Percentiles rank a stretch among this genome's conserved stretches.
phyloP scores from a whole-genome alignment of 2,797 vertebrate species.

The Lutjanus campechanus region DNA sequence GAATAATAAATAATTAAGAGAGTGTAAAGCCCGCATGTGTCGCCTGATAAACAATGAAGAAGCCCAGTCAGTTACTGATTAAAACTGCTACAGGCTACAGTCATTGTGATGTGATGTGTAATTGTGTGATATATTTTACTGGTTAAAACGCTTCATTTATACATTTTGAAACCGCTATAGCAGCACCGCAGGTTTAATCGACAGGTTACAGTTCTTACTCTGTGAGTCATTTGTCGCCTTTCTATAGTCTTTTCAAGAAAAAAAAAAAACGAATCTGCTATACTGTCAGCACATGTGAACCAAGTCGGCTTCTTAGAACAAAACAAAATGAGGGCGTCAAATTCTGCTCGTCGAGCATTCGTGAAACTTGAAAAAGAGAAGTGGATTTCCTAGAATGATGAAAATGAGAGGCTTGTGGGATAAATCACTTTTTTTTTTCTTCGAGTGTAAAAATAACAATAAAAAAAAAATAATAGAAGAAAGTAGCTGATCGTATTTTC shows the following conservation, averaged over 20 bases:
- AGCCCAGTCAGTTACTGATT: conserved; percentile 14
- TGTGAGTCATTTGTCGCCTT: conserved; percentile 65
- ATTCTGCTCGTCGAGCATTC: conserved; percentile 44
- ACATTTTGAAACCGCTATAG: conserved; percentile 42
- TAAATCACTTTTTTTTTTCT: conserved; percentile 33
- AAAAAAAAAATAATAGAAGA: background rate
- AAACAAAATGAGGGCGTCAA: conserved; percentile 69
- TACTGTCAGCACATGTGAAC: conserved; percentile 64
- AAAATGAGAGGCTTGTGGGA: background rate
- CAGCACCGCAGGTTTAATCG: conserved; percentile 21
- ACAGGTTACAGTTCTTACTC: background rate
- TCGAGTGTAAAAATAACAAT: conserved; percentile 39
- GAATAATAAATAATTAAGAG: background rate
- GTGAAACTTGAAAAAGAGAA: conserved; percentile 68
- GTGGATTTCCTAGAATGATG: conserved; percentile 82
- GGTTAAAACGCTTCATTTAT: background rate
- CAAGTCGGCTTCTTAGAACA: conserved; percentile 81
- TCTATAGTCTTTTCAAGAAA: conserved; percentile 83
- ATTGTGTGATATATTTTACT: conserved; percentile 12
- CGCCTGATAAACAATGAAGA: background rate
- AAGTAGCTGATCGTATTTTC: conserved; percentile 43
- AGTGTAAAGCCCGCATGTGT: background rate
- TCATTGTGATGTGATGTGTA: background rate
- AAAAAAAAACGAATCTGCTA: conserved; percentile 14
- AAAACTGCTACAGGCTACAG: background rate